Percentiles rank a stretch among this genome's conserved stretches.
These are phyloP conservation scores for Cyrtorhinus lividipennis DNA, from an alignment of 1,140 invertebrate genomes.

Conservation along the genomic window DNA sequence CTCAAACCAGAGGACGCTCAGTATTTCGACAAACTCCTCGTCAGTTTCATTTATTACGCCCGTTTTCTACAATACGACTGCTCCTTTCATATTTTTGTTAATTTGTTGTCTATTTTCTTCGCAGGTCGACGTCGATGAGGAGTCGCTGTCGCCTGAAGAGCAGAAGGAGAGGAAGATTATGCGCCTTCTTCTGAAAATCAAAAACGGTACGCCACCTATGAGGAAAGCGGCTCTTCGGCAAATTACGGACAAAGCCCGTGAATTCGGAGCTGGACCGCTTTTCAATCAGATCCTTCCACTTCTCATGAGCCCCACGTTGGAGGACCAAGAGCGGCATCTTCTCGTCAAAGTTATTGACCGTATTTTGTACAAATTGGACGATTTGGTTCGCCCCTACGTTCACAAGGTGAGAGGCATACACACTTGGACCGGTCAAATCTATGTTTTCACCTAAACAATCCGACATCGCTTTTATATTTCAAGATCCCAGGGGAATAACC, in stretches of 20 bases:
- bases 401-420: slow-evolving; percentile 77
- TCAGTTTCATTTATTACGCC: slow-evolving; percentile 27
- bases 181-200: slow-evolving; percentile 96
- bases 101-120: background rate
- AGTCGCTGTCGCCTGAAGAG: slow-evolving; percentile 86
- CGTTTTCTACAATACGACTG: background rate
- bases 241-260: slow-evolving; percentile 96
- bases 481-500: background rate
- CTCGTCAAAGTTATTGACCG: slow-evolving; percentile 99
- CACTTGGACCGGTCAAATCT: too few relatives aligned
- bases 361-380: slow-evolving; percentile 97
- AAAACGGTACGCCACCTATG: slow-evolving; percentile 99
- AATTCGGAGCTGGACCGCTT: slow-evolving; percentile 94
- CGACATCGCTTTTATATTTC: background rate
- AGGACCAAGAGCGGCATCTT: slow-evolving; percentile 98
- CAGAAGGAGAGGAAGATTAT: slow-evolving; percentile 98
- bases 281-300: slow-evolving; percentile 98
- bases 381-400: slow-evolving; percentile 95
- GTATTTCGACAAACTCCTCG: slow-evolving; percentile 96
- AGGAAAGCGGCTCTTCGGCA: slow-evolving; percentile 92
- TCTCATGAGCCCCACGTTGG: slow-evolving; percentile 96
- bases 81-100: background rate
- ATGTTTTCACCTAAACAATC: too few relatives aligned
- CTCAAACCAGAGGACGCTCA: slow-evolving; percentile 99
- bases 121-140: slow-evolving; percentile 91